phyloP scores from a whole-genome alignment of 1,140 invertebrate genomes.

The Nomia melanderi region DNA sequence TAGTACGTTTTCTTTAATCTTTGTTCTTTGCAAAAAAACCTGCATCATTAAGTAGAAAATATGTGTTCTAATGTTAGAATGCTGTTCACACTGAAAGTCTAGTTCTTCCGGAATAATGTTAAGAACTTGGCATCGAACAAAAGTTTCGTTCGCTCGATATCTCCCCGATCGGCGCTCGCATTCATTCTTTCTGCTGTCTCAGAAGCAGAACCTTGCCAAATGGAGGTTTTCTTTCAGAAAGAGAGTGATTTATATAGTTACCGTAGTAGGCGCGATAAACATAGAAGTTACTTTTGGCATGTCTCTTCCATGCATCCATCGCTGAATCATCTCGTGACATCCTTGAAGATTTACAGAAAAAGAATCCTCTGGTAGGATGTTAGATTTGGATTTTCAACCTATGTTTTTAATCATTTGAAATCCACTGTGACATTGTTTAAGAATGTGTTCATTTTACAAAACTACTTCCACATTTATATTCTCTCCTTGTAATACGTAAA shows the following conservation, averaged over 20 bases:
- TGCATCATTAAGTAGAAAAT: background rate
- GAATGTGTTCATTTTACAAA: no score
- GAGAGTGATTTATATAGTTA: constrained; percentile 36
- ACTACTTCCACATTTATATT: no score
- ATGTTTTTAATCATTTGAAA: no score
- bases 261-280: background rate
- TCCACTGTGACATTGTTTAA: no score
- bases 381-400: background rate
- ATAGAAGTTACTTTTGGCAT: background rate
- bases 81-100: background rate
- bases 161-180: constrained; percentile 16
- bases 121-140: constrained; percentile 33
- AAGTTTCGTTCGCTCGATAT: constrained; percentile 34
- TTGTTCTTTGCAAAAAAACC: no score
- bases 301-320: background rate
- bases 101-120: background rate
- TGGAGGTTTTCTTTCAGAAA: constrained; percentile 22
- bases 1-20: no score
- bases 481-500: no score
- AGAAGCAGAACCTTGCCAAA: constrained; percentile 28
- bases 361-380: background rate
- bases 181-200: constrained; percentile 22
- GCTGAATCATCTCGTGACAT: background rate
- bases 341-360: constrained; percentile 2
- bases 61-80: background rate